Conservation (phyloP, 2,888 invertebrate species). For the Cremastinae sp. region DNA sequence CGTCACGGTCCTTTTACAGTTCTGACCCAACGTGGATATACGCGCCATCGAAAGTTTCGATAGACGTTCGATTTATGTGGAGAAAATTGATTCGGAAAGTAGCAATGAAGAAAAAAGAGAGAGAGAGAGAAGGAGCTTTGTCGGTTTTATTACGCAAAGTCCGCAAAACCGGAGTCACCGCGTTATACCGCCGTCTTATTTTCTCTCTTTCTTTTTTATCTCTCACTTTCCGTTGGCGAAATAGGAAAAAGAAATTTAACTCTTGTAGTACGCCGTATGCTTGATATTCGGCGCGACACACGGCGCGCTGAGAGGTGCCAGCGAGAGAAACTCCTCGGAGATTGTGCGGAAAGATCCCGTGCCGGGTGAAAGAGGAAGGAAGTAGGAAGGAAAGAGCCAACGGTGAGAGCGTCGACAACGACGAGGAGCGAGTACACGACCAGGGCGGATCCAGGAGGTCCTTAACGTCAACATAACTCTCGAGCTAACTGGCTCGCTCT, state of each 20-base stretch:
- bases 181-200: neutral
- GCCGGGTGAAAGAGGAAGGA: constrained; percentile 43
- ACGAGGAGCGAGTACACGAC: constrained; percentile 72
- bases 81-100: constrained; percentile 48
- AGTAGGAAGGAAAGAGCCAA: constrained; percentile 56
- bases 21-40: neutral
- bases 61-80: constrained; percentile 34
- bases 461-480: constrained; percentile 75
- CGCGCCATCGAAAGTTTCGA: neutral
- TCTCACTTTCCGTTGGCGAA: constrained; percentile 12
- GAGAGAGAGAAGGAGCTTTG: neutral
- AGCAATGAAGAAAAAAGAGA: constrained; percentile 18
- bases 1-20: constrained; percentile 27
- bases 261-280: constrained; percentile 4
- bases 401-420: constrained; percentile 58
- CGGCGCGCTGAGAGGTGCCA: constrained; percentile 53
- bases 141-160: constrained; percentile 15
- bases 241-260: constrained; percentile 12
- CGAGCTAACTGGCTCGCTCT: constrained; percentile 67
- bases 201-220: neutral
- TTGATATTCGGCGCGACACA: constrained; percentile 22
- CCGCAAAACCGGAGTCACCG: neutral
- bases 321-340: constrained; percentile 51
- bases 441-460: constrained; percentile 75
- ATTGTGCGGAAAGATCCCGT: constrained; percentile 47